Percentiles rank a stretch among this genome's conserved stretches.
These are phyloP conservation scores for Nasua narica DNA, from an alignment of 2,797 vertebrate genomes.

Conservation along the genomic window DNA sequence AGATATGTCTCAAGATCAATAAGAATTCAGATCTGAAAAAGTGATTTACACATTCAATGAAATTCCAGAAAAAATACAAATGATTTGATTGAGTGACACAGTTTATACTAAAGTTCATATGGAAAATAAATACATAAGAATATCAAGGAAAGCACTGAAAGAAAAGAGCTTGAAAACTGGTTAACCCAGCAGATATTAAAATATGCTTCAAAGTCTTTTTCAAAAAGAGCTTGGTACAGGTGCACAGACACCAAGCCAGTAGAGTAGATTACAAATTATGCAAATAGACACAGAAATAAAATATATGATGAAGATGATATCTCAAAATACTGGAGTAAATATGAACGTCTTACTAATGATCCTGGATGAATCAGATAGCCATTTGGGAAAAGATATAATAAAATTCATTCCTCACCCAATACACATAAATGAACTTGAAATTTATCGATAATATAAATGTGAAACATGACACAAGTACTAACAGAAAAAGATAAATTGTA, in stretches of 20 bases:
- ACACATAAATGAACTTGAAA: background rate
- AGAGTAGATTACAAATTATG: background rate
- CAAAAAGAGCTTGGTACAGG: background rate
- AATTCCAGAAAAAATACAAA: background rate
- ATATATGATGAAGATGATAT: background rate
- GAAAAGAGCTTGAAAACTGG: background rate
- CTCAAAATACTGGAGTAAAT: background rate
- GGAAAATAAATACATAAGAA: background rate
- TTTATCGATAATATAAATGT: background rate
- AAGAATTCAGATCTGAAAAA: background rate
- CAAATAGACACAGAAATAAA: background rate
- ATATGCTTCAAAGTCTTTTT: background rate
- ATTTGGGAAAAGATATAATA: background rate
- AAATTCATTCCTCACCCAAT: background rate
- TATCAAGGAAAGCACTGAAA: background rate
- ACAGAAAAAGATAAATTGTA: background rate
- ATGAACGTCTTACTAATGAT: background rate
- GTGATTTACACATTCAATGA: background rate
- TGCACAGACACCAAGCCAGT: background rate
- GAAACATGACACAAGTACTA: background rate
- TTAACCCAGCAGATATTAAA: background rate
- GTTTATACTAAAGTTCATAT: background rate
- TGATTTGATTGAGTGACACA: background rate
- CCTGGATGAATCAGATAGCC: background rate
- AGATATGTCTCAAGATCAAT: background rate